phyloP scores from a whole-genome alignment of 2,113 vertebrate species.

The Panthera uncia region DNA sequence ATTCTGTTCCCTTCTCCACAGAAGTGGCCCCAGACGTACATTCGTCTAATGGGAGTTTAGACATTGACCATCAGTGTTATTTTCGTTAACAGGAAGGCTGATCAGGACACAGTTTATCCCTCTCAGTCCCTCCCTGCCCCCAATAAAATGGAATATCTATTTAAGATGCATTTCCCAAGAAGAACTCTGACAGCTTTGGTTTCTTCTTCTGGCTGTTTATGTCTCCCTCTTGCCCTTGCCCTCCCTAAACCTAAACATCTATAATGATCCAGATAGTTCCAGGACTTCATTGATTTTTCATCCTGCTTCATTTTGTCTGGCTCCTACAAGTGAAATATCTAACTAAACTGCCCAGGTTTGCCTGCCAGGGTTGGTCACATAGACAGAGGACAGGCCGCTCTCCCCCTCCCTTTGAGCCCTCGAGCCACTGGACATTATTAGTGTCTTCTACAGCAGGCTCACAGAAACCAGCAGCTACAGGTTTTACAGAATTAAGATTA shows the following conservation, averaged over 20 bases:
- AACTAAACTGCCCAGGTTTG: background rate
- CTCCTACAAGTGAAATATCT: background rate
- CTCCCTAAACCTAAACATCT: background rate
- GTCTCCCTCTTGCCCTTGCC: background rate
- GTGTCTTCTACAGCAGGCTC: background rate
- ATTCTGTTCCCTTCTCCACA: background rate
- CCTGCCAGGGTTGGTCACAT: background rate
- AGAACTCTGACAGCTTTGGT: background rate
- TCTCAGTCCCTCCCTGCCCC: background rate
- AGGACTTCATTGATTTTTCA: background rate
- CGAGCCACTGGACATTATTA: background rate
- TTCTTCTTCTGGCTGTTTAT: background rate
- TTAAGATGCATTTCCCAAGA: background rate
- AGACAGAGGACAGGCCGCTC: background rate
- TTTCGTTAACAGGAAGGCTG: conserved; percentile 11
- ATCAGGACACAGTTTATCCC: background rate
- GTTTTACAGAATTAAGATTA: background rate
- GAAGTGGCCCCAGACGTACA: background rate
- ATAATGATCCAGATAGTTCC: background rate
- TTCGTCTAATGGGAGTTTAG: background rate
- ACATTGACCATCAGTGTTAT: background rate
- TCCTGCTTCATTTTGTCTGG: background rate
- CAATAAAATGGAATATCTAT: background rate
- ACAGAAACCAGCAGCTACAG: background rate
- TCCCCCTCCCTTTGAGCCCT: background rate